A percentile compares a stretch with the other conserved stretches of the same genome.
These are phyloP conservation scores for Drosophila arizonae DNA, from an alignment of 1,140 invertebrate genomes.

Conservation along the genomic window DNA sequence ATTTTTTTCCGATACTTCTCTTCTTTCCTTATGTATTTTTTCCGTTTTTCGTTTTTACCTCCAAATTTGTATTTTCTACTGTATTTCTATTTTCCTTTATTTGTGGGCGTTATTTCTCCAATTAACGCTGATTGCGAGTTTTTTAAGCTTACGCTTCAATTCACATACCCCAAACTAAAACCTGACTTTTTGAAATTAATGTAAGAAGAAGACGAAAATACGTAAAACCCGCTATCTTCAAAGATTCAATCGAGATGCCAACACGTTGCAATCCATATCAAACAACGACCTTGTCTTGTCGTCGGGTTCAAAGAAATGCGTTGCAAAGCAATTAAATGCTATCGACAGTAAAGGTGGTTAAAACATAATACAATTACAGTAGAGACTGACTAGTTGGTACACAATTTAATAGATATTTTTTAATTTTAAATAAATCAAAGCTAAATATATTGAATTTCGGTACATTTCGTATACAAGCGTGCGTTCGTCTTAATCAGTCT, in stretches of 20 bases:
- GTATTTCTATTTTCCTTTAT: background rate
- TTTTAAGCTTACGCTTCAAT: background rate
- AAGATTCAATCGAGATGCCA: conserved; percentile 33
- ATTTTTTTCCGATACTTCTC: too few species aligned
- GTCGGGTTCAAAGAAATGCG: conserved; percentile 61
- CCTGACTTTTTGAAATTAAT: background rate
- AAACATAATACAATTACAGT: conserved; percentile 9
- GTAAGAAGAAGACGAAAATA: background rate
- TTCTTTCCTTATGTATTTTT: too few species aligned
- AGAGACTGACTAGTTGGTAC: too few species aligned
- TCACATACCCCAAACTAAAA: background rate
- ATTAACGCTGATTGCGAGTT: background rate
- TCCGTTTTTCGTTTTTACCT: too few species aligned
- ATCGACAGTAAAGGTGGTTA: conserved; percentile 49
- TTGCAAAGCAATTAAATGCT: conserved; percentile 28
- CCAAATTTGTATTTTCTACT: too few species aligned
- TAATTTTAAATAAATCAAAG: too few species aligned
- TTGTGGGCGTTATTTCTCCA: background rate
- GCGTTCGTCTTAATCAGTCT: too few species aligned
- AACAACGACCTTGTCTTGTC: conserved; percentile 72
- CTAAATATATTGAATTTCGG: too few species aligned
- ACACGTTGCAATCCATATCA: conserved; percentile 40
- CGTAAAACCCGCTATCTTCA: background rate
- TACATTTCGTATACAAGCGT: too few species aligned
- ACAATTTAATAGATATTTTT: too few species aligned